Base-by-base conservation (phyloP, 2,888 invertebrate species). In the Dascillus cervinus region DNA sequence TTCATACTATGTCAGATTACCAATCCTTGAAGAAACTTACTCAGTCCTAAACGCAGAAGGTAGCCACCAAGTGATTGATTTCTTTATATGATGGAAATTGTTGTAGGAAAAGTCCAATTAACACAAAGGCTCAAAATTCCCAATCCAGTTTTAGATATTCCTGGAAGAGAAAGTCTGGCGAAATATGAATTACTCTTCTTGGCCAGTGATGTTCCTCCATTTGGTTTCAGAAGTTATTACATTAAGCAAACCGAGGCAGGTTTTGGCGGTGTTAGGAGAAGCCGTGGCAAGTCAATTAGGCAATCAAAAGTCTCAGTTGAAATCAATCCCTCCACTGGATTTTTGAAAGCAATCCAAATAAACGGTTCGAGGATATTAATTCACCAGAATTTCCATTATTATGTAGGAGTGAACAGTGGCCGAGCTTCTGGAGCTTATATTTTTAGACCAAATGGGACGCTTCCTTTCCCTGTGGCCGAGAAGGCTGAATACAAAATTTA, bases 361-460 rank as follows among this genome's bases (percentile, higher is more conserved):
- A 65, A 69, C 2, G 69, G 67, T 2, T 14, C 58, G 56, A 49
- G 60, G 13, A 12, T 59, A 39, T 17, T 57, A 26, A 13, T 79
- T 28, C 49, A 59, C 5, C 84, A 85, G 52, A 70, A 77, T 3
- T 82, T 85, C 52, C 66, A 73, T 15, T 90, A 77, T 53, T 92
- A 91, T 51, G 65, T 71, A 6, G 82, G 76, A 0, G 73, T 71
- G 15, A 58, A 58, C 2, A 86, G 2, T 51, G 62, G 74, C 42
- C 67, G 87, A 35, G 78, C 89, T 0, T 92, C 94, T 0, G 96
- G 96, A 0, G 96, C 95, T 0, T 97, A 97, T 52, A 82, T 94
- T 15, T 87, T 89, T 59, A 68, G 88, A 25, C 87, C 88, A 10
- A 29, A 32, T 10, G 32, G 27, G 3, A 41, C 41, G 14, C 21